Evolutionary conservation across 2,888 invertebrate genomes (phyloP), one percentile per base, ranked within the genome.

Genomic region (Cataglyphis albicans): DNA sequence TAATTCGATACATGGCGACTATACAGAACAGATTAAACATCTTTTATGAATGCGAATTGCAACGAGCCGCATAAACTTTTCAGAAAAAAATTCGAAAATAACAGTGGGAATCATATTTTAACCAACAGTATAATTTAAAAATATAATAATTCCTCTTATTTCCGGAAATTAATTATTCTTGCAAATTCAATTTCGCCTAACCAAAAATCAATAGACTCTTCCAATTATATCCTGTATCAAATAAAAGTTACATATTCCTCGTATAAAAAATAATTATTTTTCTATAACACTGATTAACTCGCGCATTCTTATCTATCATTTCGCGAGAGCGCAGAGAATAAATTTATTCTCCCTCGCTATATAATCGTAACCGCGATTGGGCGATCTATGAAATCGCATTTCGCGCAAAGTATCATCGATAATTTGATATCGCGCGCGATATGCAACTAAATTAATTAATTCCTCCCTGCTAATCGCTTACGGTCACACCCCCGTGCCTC

Each of bases 381-480:
- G 38, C 32, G 81, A 73, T 86, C 73, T 63, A 73, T 78, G 78
- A 84, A 81, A 88, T 85, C 72, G 75, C 61, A 68, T 81, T 82
- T 88, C 88, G 81, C 88, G 82, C 82, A 52, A 75, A 76, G 75
- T 80, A 64, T 67, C 81, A 44, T 65, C 81, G 35, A 63, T 80
- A 84, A 61, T 59, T 44, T 44, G 72, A 21, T 61, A 52, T 52
- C 52, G 52, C 67, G 63, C 75, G 59, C 80, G 87, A 52, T 87
- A 85, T 81, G 87, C 73, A 61, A 55, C 65, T 81, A 84, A 88
- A 88, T 88, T 88, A 88, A 88, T 88, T 87, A 83, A 80, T 83
- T 82, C 57, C 85, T 82, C 83, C 57, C 78, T 80, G 74, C 88
- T 88, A 88, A 88, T 88, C 88, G 89, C 18, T 75, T 82, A 61